phyloP scores from a whole-genome alignment of 2,113 vertebrate genomes.

The Phylloscopus trochilus region DNA sequence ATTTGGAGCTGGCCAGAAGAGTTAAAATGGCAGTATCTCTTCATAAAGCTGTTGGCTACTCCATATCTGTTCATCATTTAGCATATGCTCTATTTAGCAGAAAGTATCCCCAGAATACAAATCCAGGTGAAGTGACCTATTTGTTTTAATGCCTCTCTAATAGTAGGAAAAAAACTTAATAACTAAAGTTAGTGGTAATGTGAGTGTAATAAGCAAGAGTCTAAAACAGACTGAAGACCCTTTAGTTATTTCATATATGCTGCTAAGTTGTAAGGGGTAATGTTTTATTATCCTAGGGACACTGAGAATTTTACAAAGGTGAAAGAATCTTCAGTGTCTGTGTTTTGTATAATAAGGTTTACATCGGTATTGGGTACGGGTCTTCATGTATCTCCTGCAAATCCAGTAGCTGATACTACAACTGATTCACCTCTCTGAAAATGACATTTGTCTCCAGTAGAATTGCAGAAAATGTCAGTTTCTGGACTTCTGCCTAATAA shows the following conservation, averaged over 20 bases:
- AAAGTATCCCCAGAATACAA: neutral
- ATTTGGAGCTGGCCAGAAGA: neutral
- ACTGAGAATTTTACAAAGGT: neutral
- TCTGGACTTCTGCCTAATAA: neutral
- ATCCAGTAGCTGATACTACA: neutral
- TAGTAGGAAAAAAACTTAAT: neutral
- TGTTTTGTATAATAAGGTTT: neutral
- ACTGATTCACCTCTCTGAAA: neutral
- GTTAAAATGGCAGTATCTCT: neutral
- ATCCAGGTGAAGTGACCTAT: neutral
- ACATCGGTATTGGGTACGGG: neutral
- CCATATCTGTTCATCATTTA: neutral
- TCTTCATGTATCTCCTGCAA: neutral
- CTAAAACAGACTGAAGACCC: neutral
- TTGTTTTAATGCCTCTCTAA: neutral
- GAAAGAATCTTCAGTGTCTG: neutral
- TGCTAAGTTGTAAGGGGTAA: neutral
- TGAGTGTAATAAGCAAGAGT: neutral
- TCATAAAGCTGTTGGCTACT: neutral
- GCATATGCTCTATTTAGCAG: neutral
- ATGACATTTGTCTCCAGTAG: neutral
- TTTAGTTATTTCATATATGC: neutral
- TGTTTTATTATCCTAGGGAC: neutral
- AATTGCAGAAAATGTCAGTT: neutral
- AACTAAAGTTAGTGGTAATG: neutral